These are phyloP conservation scores for Phenganax marumi DNA, from an alignment of 92 coral and sea anemone species.

Conservation along the genomic window DNA sequence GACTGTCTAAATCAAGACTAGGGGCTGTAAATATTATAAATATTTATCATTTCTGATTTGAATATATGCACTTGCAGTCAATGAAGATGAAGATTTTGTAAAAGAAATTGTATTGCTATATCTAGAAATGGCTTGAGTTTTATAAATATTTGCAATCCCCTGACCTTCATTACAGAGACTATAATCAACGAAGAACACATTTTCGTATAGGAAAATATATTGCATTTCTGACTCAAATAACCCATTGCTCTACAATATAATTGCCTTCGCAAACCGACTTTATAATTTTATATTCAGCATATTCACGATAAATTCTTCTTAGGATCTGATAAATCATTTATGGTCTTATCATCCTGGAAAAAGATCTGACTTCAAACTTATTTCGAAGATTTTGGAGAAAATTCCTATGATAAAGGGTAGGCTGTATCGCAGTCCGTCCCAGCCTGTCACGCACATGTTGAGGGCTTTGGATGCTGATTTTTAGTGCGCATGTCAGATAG, in stretches of 20 bases:
- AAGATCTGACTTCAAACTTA: slow-evolving; percentile 70
- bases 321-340: slow-evolving; percentile 36
- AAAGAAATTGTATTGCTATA: too few relatives aligned
- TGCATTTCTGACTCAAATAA: too few relatives aligned
- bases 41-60: too few relatives aligned
- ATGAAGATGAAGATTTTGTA: too few relatives aligned
- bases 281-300: neutral
- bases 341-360: slow-evolving; percentile 79
- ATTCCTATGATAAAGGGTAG: slow-evolving; percentile 77
- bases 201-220: too few relatives aligned
- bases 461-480: slow-evolving; percentile 50
- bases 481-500: neutral
- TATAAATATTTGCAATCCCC: too few relatives aligned
- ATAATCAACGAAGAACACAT: too few relatives aligned
- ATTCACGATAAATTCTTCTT: neutral
- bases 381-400: slow-evolving; percentile 80
- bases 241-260: neutral
- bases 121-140: too few relatives aligned
- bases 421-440: slow-evolving; percentile 88
- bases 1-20: too few relatives aligned
- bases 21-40: too few relatives aligned
- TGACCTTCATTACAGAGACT: too few relatives aligned
- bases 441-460: slow-evolving; percentile 87
- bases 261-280: neutral
- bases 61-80: too few relatives aligned